phyloP scores from a whole-genome alignment of 2,797 vertebrate genomes.

The Argyrosomus regius region DNA sequence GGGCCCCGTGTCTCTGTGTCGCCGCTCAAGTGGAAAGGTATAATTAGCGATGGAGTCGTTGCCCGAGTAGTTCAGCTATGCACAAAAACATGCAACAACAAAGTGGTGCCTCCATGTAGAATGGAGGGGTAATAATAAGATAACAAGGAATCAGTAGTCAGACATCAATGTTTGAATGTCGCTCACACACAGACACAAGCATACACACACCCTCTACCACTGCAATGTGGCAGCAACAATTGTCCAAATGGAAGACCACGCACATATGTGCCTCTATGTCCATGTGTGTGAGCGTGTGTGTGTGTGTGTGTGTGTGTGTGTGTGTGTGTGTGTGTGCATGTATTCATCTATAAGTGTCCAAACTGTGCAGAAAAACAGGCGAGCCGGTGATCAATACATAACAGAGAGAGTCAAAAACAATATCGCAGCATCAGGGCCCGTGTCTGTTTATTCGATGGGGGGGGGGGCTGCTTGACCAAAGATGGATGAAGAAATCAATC shows the following conservation, averaged over 20 bases:
- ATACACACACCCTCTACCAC: constrained; percentile 11
- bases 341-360: constrained; percentile 78
- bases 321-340: constrained; percentile 16
- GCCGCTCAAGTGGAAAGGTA: constrained; percentile 75
- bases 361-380: constrained; percentile 80
- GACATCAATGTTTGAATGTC: constrained; percentile 69
- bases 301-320: neutral
- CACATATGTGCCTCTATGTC: constrained; percentile 4
- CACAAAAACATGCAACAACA: constrained; percentile 69
- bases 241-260: constrained; percentile 71
- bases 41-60: constrained; percentile 75
- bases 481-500: constrained; percentile 66
- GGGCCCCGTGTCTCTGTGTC: constrained; percentile 63
- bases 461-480: constrained; percentile 39
- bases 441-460: constrained; percentile 59
- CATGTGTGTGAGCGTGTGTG: neutral
- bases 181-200: constrained; percentile 19
- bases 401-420: constrained; percentile 81
- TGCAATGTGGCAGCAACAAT: constrained; percentile 59
- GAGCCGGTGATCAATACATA: constrained; percentile 79
- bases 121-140: constrained; percentile 68
- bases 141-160: constrained; percentile 81
- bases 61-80: constrained; percentile 70
- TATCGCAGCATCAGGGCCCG: constrained; percentile 55
- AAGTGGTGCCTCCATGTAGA: constrained; percentile 45